Percentiles rank a stretch among this genome's conserved stretches.
phyloP scores from a whole-genome alignment of 2,888 invertebrate species.

The Stomorhina lunata region DNA sequence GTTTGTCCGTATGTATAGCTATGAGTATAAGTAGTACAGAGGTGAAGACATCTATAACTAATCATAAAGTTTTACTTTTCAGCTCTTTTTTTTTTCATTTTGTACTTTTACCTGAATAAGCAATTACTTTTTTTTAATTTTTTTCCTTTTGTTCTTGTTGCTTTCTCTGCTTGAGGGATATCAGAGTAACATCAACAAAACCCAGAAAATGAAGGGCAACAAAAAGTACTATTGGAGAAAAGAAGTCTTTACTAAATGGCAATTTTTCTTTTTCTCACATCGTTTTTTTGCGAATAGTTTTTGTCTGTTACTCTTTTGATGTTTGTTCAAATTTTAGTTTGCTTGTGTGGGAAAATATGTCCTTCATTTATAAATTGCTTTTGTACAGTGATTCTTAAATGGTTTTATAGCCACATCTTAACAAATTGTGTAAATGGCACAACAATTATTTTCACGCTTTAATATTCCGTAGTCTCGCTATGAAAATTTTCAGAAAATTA shows the following conservation, averaged over 20 bases:
- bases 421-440: too few relatives aligned
- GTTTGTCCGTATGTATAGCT: too few relatives aligned
- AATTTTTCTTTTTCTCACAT: slow-evolving; percentile 42
- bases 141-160: not conserved
- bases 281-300: not conserved
- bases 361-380: slow-evolving; percentile 47
- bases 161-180: not conserved
- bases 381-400: too few relatives aligned
- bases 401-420: too few relatives aligned
- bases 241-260: slow-evolving; percentile 36
- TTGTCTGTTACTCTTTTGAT: not conserved
- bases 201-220: not conserved
- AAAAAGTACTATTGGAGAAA: not conserved
- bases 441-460: too few relatives aligned
- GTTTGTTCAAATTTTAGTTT: not conserved
- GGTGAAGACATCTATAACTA: slow-evolving; percentile 28
- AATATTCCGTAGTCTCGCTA: too few relatives aligned
- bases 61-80: slow-evolving; percentile 51
- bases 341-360: slow-evolving; percentile 39
- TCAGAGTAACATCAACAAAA: not conserved
- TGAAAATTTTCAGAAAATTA: too few relatives aligned
- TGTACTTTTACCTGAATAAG: slow-evolving; percentile 48
- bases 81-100: not conserved
- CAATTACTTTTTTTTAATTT: slow-evolving; percentile 30
- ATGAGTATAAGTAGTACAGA: too few relatives aligned